Evolutionary conservation across 2,797 vertebrate genomes (phyloP), one percentile per base, ranked within the genome.

Genomic region (Anas capensis): DNA sequence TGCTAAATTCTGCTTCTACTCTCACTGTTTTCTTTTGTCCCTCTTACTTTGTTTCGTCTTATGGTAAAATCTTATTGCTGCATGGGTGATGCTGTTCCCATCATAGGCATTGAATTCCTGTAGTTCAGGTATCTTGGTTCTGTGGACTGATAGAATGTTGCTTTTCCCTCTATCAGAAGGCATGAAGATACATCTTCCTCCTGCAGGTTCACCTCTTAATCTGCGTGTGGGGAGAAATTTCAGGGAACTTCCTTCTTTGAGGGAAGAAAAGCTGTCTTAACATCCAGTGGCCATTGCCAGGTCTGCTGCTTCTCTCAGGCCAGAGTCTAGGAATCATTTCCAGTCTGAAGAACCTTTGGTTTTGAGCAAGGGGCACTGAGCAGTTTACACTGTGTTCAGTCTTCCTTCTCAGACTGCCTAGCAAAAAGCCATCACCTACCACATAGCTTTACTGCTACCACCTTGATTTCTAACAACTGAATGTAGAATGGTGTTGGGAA

Each of bases 261-360:
- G 16, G 3, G 14, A 6, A 8, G 1, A 6, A 13, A n/a, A 64
- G 8, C 26, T 10, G 19, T 33, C 7, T 33, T 7, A 14, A 53
- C 15, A 14, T 75, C 29, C 31, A 56, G 57, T 24, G 23, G 19
- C 58, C 78, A 36, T 66, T 6, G 4, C 53, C 26, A 34, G 19
- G 8, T 71, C 27, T 58, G 72, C 31, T 58, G 42, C 16, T 64
- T 21, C 34, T 71, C 15, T 29, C 31, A 24, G 58, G 58, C 27
- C 36, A 31, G 57, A n/a, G 44, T 6, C 4, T 6, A 14, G 20
- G 44, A 53, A 51, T 16, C 29, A 29, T 53, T 53, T 64, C 14
- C 27, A 3, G 2, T 33, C 58, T 72, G 33, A 34, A 78, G 57
- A 51, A 27, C 34, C 44, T 71, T 58, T 70, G 26, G 4, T 49